Conservation (phyloP, 1,140 invertebrate genomes). For the Pantala flavescens region DNA sequence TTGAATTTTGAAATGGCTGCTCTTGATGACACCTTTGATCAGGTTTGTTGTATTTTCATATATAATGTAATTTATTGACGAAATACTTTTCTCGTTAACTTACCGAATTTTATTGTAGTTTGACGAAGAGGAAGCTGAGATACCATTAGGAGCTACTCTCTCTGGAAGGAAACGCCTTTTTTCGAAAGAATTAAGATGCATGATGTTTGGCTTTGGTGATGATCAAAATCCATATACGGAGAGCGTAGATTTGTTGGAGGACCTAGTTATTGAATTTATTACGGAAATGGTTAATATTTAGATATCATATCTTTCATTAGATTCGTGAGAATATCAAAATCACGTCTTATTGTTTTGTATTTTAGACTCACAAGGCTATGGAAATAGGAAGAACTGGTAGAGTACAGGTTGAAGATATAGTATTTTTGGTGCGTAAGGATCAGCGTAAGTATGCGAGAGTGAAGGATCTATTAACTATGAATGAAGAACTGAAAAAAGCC, state of each 20-base stretch:
- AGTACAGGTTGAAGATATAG: constrained; percentile 96
- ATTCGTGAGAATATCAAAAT: not conserved
- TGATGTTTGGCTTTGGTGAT: constrained; percentile 99
- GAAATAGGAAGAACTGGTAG: constrained; percentile 89
- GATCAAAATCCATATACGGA: constrained; percentile 98
- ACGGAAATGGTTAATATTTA: constrained; percentile 70
- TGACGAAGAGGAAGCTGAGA: not conserved
- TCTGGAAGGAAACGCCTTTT: constrained; percentile 68
- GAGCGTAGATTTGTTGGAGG: constrained; percentile 94
- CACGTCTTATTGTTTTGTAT: constrained; percentile 21
- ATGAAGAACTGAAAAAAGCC: constrained; percentile 97
- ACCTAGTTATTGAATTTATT: constrained; percentile 96
- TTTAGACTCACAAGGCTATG: constrained; percentile 79
- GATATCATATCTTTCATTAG: constrained; percentile 17
- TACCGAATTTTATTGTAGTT: not conserved
- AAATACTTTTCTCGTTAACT: too few species aligned
- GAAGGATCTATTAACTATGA: constrained; percentile 95
- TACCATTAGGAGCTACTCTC: not conserved
- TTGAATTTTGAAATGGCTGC: too few species aligned
- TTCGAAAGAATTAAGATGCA: constrained; percentile 86
- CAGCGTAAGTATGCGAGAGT: constrained; percentile 94
- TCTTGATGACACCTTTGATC: too few species aligned
- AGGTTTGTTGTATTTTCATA: too few species aligned
- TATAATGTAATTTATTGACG: too few species aligned
- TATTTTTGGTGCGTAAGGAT: constrained; percentile 97